Conservation (phyloP, 2,797 vertebrate genomes). For the Anableps anableps region DNA sequence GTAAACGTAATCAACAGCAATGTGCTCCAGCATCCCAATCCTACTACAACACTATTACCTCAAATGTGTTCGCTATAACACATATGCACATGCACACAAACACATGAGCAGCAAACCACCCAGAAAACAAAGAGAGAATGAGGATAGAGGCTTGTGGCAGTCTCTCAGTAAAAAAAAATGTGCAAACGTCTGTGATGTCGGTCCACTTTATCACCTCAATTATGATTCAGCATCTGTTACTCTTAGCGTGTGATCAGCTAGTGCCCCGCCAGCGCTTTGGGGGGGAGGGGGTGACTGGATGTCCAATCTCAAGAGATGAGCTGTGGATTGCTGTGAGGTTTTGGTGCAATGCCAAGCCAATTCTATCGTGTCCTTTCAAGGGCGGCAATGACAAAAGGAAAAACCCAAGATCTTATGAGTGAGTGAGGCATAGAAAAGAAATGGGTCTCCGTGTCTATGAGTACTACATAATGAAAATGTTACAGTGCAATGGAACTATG, state of each 20-base stretch:
- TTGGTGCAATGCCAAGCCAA: constrained; percentile 72
- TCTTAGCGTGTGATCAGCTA: constrained; percentile 56
- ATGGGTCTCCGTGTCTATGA: background rate
- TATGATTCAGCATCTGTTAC: constrained; percentile 76
- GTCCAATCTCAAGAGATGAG: constrained; percentile 56
- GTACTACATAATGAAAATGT: background rate
- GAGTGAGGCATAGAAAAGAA: constrained; percentile 28
- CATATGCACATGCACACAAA: constrained; percentile 3
- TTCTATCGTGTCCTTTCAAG: constrained; percentile 76
- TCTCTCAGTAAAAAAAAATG: constrained; percentile 16
- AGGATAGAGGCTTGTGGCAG: constrained; percentile 30
- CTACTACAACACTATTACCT: constrained; percentile 35
- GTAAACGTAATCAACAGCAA: constrained; percentile 73
- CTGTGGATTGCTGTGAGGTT: constrained; percentile 63
- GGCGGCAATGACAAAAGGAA: constrained; percentile 66
- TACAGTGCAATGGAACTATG: background rate
- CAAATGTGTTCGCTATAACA: constrained; percentile 33
- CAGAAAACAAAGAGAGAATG: constrained; percentile 45
- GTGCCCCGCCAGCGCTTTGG: constrained; percentile 21
- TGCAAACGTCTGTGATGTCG: constrained; percentile 33
- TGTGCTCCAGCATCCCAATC: constrained; percentile 53
- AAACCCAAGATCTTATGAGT: constrained; percentile 52
- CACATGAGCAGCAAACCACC: background rate
- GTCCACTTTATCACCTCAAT: constrained; percentile 66
- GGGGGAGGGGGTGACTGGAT: constrained; percentile 40